Evolutionary conservation across 2,113 vertebrate genomes (phyloP).

Genomic region (Rhinoderma darwinii): DNA sequence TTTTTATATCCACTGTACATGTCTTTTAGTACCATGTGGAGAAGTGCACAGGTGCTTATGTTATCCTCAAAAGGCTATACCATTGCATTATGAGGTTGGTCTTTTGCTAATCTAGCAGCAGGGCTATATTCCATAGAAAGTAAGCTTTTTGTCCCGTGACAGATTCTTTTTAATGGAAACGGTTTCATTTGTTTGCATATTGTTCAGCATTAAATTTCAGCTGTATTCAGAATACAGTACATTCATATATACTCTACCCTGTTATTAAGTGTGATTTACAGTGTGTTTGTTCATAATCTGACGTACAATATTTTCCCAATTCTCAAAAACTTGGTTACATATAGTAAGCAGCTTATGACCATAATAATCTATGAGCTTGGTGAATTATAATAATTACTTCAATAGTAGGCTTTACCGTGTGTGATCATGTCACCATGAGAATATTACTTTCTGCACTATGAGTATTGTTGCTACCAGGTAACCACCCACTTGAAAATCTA

Average conservation of each 20-base stretch:
- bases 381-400: slow-evolving; percentile 2
- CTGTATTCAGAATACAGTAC: neutral
- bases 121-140: too few species aligned
- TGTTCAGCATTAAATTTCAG: too few species aligned
- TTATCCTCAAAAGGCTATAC: too few species aligned
- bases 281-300: too few species aligned
- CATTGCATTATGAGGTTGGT: too few species aligned
- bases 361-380: neutral
- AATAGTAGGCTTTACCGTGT: neutral
- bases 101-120: too few species aligned
- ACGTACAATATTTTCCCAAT: neutral
- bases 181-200: too few species aligned
- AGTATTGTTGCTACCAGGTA: neutral
- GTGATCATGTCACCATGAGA: slow-evolving; percentile 27
- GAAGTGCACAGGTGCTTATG: too few species aligned
- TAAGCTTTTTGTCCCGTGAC: too few species aligned
- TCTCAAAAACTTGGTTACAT: neutral
- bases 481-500: neutral
- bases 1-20: too few species aligned
- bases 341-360: neutral
- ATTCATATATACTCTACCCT: neutral
- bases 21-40: too few species aligned
- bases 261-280: neutral
- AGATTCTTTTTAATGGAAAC: too few species aligned
- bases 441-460: neutral